These are phyloP conservation scores for Crioceris asparagi DNA, from an alignment of 2,888 invertebrate genomes.

Conservation along the genomic window DNA sequence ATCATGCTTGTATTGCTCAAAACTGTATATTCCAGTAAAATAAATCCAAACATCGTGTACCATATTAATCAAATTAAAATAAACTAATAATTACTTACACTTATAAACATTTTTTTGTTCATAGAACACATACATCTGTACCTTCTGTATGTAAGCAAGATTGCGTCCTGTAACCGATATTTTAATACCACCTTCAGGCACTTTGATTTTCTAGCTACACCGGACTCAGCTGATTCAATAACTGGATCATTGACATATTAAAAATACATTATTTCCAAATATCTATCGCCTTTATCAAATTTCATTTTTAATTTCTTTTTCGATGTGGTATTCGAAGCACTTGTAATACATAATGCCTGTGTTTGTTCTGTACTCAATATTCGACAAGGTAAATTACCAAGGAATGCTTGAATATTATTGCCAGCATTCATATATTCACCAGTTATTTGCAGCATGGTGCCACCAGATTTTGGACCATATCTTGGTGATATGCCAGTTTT, in stretches of 20 bases:
- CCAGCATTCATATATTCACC: conserved; percentile 95
- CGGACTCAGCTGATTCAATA: conserved; percentile 76
- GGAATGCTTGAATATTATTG: conserved; percentile 78
- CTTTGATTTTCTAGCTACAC: conserved; percentile 67
- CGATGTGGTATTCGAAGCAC: conserved; percentile 57
- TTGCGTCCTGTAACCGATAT: conserved; percentile 83
- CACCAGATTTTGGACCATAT: conserved; percentile 89
- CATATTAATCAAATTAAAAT: neutral
- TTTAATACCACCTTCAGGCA: conserved; percentile 86
- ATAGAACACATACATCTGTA: conserved; percentile 87
- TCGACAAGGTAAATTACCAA: conserved; percentile 76
- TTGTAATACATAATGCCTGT: conserved; percentile 73
- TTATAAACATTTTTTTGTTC: conserved; percentile 68
- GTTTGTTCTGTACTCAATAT: conserved; percentile 67
- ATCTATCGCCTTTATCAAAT: conserved; percentile 72
- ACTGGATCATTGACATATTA: conserved; percentile 85
- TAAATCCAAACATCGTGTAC: neutral
- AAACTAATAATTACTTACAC: conserved; percentile 46
- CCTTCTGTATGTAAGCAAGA: conserved; percentile 82
- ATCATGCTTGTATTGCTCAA: conserved; percentile 69
- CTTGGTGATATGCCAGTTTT: conserved; percentile 77
- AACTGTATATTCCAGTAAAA: conserved; percentile 39
- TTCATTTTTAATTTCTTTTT: conserved; percentile 70
- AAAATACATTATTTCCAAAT: conserved; percentile 68
- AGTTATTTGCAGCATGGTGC: conserved; percentile 80